Base-by-base conservation (phyloP, 2,888 invertebrate genomes). In the Pammene fasciana region DNA sequence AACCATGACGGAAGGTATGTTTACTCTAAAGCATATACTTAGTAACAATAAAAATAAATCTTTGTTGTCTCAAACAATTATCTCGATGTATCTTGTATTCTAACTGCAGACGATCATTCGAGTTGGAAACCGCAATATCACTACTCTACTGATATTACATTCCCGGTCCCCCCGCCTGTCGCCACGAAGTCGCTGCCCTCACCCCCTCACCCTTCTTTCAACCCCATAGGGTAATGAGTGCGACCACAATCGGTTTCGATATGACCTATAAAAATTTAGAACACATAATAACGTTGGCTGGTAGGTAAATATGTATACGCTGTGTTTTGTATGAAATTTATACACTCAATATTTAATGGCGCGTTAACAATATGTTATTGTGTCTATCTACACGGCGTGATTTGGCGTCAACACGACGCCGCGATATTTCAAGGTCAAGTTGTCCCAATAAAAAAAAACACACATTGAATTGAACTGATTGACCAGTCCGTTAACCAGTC, bases 81-180 rank as follows among this genome's bases (percentile, higher is more conserved):
- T 65, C 65, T 70, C 59, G 14, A 60, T 60, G 65, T 70, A 55
- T 60, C 65, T 65, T 65, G 46, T 77, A 59, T 34, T 76, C 82
- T 79, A 81, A 80, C 83, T 80, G 82, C 78, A 79, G 79, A 78
- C 74, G 79, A 81, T 79, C 83, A 83, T 83, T 82, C 83, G 84
- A 83, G 83, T 86, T 86, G 84, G 88, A 86, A 86, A 86, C 88
- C 88, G 88, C 89, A 89, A 90, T 89, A 89, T 88, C 87, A 87
- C 88, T 86, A 87, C 86, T 87, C 86, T 82, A 82, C 85, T 86
- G 87, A 88, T 89, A 90, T 89, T 90, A 89, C 88, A 88, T 86
- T 88, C 87, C 84, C 82, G 80, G 82, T 77, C 80, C 75, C 77
- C 76, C 75, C 75, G 73, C 75, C 82, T 84, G 89, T 84, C 89